Evolutionary conservation across 2,797 vertebrate genomes (phyloP).

Genomic region (Nyctibius grandis): DNA sequence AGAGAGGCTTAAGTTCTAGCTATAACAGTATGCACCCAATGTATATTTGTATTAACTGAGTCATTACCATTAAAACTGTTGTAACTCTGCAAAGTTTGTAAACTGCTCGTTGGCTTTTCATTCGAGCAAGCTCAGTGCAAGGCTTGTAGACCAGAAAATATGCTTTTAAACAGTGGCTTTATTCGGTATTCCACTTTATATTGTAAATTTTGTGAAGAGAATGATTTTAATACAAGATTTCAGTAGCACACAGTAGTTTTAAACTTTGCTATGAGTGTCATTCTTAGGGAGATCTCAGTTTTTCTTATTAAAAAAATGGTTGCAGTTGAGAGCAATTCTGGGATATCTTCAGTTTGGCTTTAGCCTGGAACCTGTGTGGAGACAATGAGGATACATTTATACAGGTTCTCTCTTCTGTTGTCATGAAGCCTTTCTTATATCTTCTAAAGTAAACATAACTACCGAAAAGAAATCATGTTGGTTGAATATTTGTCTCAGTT

Average conservation of each 20-base stretch:
- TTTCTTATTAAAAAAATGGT: background rate
- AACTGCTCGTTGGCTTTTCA: background rate
- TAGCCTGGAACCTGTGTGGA: background rate
- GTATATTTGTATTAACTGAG: background rate
- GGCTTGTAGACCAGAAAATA: background rate
- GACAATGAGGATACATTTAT: background rate
- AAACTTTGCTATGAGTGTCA: background rate
- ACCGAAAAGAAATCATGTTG: background rate
- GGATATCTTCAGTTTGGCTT: background rate
- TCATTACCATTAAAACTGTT: background rate
- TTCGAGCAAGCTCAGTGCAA: background rate
- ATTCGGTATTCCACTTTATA: background rate
- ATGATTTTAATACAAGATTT: background rate
- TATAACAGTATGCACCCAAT: background rate
- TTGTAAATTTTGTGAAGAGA: background rate
- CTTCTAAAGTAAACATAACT: background rate
- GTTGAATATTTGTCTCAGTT: background rate
- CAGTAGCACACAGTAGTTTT: background rate
- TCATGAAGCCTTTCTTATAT: background rate
- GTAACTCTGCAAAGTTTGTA: background rate
- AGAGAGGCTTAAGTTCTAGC: background rate
- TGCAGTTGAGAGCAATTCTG: background rate
- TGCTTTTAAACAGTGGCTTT: background rate
- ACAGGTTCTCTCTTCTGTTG: background rate
- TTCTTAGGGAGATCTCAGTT: background rate